phyloP scores from a whole-genome alignment of 2,888 invertebrate genomes.

The Pteria penguin region DNA sequence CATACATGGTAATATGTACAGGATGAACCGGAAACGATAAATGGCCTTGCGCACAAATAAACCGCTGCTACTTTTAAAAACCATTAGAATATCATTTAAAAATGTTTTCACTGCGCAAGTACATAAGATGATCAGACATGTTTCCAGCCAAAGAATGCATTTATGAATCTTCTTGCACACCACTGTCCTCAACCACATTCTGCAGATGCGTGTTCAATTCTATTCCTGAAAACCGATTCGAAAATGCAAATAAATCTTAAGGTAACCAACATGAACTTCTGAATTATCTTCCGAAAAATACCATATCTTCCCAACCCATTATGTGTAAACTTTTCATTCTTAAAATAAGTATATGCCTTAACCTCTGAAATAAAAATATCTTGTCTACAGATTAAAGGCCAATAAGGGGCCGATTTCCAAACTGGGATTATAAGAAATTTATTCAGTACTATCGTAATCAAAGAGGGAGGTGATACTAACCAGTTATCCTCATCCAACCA shows the following conservation, averaged over 20 bases:
- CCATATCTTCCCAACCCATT: too few species aligned
- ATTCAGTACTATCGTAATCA: conserved; percentile 2
- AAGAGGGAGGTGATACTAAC: conserved; percentile 19
- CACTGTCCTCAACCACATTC: not conserved
- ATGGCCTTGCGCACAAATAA: not conserved
- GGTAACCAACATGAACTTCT: too few species aligned
- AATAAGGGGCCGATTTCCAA: not conserved
- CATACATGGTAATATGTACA: conserved; percentile 7
- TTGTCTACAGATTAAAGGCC: too few species aligned
- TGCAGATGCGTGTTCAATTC: not conserved
- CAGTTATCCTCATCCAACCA: conserved; percentile 21
- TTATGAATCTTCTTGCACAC: not conserved
- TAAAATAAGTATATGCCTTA: too few species aligned
- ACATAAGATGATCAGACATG: too few species aligned
- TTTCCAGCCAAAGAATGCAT: too few species aligned
- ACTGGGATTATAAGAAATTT: too few species aligned
- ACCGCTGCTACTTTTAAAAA: too few species aligned
- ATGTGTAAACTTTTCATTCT: too few species aligned
- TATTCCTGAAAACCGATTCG: not conserved
- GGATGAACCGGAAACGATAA: not conserved
- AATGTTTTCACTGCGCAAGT: not conserved
- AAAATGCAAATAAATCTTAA: not conserved
- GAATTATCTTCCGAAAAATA: too few species aligned
- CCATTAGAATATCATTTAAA: not conserved
- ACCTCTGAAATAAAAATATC: too few species aligned